These are phyloP conservation scores for Xestoiulus laeticollis DNA, from an alignment of 2,888 invertebrate species.

Conservation along the genomic window DNA sequence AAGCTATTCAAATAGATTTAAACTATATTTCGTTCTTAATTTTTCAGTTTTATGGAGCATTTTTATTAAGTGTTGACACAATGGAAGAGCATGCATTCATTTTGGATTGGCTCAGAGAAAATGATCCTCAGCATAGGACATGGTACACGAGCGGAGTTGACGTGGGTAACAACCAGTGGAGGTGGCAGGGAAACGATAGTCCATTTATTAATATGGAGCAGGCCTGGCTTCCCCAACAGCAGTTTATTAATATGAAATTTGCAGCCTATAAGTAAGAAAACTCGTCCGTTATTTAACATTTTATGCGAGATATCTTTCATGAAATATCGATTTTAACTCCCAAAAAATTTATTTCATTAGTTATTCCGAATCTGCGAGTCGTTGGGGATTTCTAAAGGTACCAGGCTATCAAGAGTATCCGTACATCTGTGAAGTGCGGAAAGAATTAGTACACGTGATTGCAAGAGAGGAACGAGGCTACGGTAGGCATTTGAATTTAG, in stretches of 20 bases:
- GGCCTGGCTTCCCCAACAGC: constrained; percentile 75
- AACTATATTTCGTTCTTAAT: constrained; percentile 45
- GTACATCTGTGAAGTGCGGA: constrained; percentile 88
- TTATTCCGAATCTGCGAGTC: constrained; percentile 69
- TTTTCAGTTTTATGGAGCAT: constrained; percentile 74
- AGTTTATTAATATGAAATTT: constrained; percentile 71
- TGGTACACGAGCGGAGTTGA: constrained; percentile 82
- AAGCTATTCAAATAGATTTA: background rate
- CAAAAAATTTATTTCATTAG: constrained; percentile 58
- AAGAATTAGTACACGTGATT: constrained; percentile 75
- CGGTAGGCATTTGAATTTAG: constrained; percentile 48
- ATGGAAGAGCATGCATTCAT: constrained; percentile 89
- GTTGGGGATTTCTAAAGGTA: constrained; percentile 86
- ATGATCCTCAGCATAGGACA: constrained; percentile 84
- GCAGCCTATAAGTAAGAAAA: constrained; percentile 75
- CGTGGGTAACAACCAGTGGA: constrained; percentile 59
- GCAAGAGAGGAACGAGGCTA: constrained; percentile 62
- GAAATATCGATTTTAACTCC: background rate
- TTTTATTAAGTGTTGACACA: constrained; percentile 80
- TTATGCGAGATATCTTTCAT: background rate
- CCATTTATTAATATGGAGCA: constrained; percentile 81
- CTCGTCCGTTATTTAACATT: background rate
- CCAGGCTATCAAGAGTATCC: constrained; percentile 79
- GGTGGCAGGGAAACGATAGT: constrained; percentile 78
- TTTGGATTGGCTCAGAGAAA: constrained; percentile 78